Percentiles rank a stretch among this genome's conserved stretches.
Evolutionary conservation across 2,797 vertebrate species (phyloP).

Genomic region (Chelmon rostratus): DNA sequence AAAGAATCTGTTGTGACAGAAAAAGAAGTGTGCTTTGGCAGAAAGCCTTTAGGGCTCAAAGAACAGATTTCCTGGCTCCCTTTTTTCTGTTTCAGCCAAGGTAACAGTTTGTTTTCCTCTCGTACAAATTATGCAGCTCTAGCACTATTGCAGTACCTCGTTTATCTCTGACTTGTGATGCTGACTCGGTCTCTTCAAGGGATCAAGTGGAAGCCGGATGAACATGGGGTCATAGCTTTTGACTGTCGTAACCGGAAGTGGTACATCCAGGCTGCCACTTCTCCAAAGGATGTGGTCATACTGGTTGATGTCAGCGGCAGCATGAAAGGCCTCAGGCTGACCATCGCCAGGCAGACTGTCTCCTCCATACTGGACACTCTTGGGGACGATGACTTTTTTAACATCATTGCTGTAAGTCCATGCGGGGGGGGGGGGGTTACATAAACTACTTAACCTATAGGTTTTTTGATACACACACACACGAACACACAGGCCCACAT

Average conservation of each 20-base stretch:
- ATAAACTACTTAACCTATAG: slow-evolving; percentile 22
- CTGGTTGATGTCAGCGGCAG: slow-evolving; percentile 97
- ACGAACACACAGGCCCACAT: slow-evolving; percentile 23
- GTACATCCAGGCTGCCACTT: slow-evolving; percentile 99
- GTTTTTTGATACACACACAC: slow-evolving; percentile 23
- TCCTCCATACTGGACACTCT: slow-evolving; percentile 99
- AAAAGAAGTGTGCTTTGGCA: slow-evolving; percentile 13
- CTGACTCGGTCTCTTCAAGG: slow-evolving; percentile 79
- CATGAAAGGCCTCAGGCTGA: slow-evolving; percentile 97
- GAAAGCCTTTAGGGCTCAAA: slow-evolving; percentile 1
- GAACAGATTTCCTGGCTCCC: not conserved
- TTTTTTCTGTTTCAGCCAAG: not conserved
- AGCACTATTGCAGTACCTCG: not conserved
- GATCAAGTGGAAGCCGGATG: slow-evolving; percentile 98
- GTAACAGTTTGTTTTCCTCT: slow-evolving; percentile 15
- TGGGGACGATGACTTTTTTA: slow-evolving; percentile 98
- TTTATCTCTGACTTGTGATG: slow-evolving; percentile 13
- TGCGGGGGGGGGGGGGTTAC: not conserved
- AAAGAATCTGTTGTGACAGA: slow-evolving; percentile 1
- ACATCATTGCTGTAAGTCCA: slow-evolving; percentile 95
- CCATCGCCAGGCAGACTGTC: slow-evolving; percentile 96
- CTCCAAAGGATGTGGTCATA: slow-evolving; percentile 97
- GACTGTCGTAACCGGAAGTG: slow-evolving; percentile 99
- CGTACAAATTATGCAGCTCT: not conserved
- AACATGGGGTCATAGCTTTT: slow-evolving; percentile 98